These are phyloP conservation scores for Villa cingulata DNA, from an alignment of 2,888 invertebrate species.

Conservation along the genomic window DNA sequence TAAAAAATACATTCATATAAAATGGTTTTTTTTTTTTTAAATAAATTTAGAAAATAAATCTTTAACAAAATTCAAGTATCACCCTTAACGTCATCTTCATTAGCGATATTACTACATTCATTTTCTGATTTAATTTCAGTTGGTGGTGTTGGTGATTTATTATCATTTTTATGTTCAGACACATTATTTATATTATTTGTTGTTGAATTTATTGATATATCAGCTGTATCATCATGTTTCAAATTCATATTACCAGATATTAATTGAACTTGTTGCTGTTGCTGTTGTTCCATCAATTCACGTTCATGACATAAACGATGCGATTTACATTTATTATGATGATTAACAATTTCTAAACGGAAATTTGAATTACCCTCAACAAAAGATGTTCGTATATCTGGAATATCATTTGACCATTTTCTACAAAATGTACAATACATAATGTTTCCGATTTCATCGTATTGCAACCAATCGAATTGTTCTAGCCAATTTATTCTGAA, in stretches of 20 bases:
- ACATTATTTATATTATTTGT: background rate
- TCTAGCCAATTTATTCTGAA: constrained; percentile 56
- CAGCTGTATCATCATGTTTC: constrained; percentile 1
- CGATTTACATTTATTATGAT: constrained; percentile 66
- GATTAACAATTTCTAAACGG: constrained; percentile 62
- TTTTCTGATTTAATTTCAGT: background rate
- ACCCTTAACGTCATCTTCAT: constrained; percentile 1
- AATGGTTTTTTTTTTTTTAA: too few relatives aligned
- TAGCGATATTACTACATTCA: too few relatives aligned
- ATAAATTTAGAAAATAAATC: too few relatives aligned
- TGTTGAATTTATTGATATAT: background rate
- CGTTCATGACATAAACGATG: constrained; percentile 51
- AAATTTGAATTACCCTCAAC: constrained; percentile 67
- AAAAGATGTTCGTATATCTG: constrained; percentile 62
- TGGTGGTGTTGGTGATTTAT: background rate
- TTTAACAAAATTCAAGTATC: constrained; percentile 1
- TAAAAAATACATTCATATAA: too few relatives aligned
- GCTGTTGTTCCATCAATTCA: constrained; percentile 28
- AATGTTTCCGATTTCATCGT: constrained; percentile 49
- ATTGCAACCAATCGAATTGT: constrained; percentile 58
- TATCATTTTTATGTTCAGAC: background rate
- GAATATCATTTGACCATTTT: constrained; percentile 55
- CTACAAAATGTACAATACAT: constrained; percentile 64
- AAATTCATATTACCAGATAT: background rate
- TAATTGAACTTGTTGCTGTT: constrained; percentile 3